Conservation (phyloP, 1,140 invertebrate genomes). For the Drosophila parabipectinata region DNA sequence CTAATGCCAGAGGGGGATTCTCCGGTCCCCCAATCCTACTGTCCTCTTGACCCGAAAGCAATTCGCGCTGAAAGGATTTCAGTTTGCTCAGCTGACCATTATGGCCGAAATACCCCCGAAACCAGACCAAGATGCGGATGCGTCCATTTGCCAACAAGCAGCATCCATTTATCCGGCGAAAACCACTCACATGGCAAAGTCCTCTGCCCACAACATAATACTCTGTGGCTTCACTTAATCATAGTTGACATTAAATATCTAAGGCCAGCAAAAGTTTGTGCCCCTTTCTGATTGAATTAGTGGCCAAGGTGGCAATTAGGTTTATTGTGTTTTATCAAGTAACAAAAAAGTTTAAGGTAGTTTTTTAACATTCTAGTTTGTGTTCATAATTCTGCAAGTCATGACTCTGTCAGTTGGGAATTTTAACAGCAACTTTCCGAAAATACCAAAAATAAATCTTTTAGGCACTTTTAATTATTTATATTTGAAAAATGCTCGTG, state of each 20-base stretch:
- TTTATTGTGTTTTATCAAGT: conserved; percentile 3
- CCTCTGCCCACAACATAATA: conserved; percentile 24
- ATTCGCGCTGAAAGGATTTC: conserved; percentile 74
- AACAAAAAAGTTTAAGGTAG: background rate
- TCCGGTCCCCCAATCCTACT: background rate
- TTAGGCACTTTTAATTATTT: conserved; percentile 5
- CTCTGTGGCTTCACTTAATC: conserved; percentile 37
- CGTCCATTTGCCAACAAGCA: conserved; percentile 36
- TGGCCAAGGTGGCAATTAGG: conserved; percentile 29
- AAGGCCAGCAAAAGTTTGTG: conserved; percentile 30
- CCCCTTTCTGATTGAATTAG: conserved; percentile 55
- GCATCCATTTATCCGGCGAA: conserved; percentile 41
- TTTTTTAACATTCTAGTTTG: background rate
- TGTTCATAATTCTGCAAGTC: background rate
- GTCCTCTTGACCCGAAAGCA: conserved; percentile 37
- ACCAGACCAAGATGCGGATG: conserved; percentile 24
- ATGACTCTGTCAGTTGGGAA: background rate
- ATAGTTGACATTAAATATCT: conserved; percentile 72
- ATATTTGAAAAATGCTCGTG: background rate
- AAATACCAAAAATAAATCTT: background rate
- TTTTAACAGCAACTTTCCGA: background rate
- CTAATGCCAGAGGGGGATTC: conserved; percentile 47
- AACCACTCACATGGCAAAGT: conserved; percentile 20
- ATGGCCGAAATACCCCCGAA: background rate
- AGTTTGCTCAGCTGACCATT: conserved; percentile 57